Base-by-base conservation (phyloP, 2,888 invertebrate species). In the Gortyna flavago region DNA sequence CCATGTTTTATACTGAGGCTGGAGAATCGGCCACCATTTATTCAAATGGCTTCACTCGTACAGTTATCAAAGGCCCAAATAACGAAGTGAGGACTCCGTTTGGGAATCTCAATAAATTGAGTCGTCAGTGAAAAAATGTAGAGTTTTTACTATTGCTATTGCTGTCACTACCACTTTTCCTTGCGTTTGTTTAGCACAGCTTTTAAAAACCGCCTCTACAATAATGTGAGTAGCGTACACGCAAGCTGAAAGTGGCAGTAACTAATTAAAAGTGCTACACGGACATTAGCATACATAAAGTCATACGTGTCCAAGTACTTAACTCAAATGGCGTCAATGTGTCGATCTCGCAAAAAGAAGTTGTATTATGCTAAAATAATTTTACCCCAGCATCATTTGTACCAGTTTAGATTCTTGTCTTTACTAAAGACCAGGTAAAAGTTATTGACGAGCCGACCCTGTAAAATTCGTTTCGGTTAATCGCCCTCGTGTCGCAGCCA, bases 1-100 rank as follows among this genome's bases (percentile, higher is more conserved):
- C 57, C 69, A 87, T 85, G 81, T 86, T 84, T 89, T 80, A 86
- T 77, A 79, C 79, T 51, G 79, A 87, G 71, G 81, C 77, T 78
- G 75, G 80, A 59, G 76, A 85, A 80, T 84, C 72, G 75, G 80
- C 81, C 67, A 67, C 80, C 80, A 83, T 87, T 87, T 87, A 85
- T 88, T 83, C 81, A 84, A 86, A 87, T 81, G 74, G 65, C 57
- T 84, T 81, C 80, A 81, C 72, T 84, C 68, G 74, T 83, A 83
- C 79, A 77, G 75, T 75, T 78, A 83, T 84, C 80, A 82, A 79
- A 85, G 75, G 61, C 75, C 70, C 61, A 87, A 78, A 85, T 72
- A 87, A 80, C 68, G 72, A 72, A 79, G 29, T 67, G 72, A 83
- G 82, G 59, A 64, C 32, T 80, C 65, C 51, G 62, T 81, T 86